These are phyloP conservation scores for Enteromius paludinosus DNA, from an alignment of 2,797 vertebrate species.

Conservation along the genomic window DNA sequence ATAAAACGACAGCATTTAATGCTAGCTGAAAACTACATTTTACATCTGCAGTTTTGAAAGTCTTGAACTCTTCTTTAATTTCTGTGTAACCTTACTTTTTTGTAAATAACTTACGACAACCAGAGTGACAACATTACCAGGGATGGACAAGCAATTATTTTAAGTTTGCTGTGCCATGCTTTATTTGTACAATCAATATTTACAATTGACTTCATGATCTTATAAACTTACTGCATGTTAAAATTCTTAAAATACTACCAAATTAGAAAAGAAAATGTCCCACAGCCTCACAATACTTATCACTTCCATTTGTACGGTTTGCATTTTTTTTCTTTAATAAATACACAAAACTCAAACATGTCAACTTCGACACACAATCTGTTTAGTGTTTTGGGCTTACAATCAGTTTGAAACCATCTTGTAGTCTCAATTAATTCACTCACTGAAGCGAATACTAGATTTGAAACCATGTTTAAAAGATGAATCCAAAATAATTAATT, in stretches of 20 bases:
- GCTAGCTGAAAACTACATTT: background rate
- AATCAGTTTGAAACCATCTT: background rate
- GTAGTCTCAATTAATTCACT: background rate
- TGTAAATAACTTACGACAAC: background rate
- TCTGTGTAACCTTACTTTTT: background rate
- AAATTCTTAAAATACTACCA: background rate
- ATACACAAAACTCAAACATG: background rate
- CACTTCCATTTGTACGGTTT: background rate
- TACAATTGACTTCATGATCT: background rate
- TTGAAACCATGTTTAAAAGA: background rate
- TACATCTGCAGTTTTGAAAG: background rate
- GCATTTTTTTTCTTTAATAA: background rate
- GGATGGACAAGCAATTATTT: background rate
- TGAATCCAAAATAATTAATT: background rate
- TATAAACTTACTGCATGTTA: background rate
- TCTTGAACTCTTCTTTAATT: background rate
- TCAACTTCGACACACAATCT: background rate
- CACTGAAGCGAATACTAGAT: background rate
- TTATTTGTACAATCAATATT: background rate
- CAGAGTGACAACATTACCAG: background rate
- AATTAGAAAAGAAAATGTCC: background rate
- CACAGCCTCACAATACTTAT: background rate
- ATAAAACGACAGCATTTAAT: background rate
- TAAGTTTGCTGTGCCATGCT: background rate
- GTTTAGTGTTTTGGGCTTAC: background rate